Evolutionary conservation across 2,888 invertebrate genomes (phyloP), one percentile per base, ranked within the genome.

Genomic region (Vanessa cardui): DNA sequence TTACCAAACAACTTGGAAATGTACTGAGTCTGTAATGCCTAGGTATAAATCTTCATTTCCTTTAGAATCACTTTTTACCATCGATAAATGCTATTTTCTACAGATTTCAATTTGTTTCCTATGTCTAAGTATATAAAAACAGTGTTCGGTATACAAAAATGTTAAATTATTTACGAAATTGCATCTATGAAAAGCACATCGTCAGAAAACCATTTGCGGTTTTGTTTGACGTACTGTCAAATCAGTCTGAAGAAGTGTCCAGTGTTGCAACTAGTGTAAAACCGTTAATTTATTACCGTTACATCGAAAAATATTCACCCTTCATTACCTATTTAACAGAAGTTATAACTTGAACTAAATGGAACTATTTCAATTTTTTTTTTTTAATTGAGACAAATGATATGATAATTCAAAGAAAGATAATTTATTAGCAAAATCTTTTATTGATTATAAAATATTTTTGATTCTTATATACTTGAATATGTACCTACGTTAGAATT

Each of bases 161-260:
- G 77, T 64, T 60, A 58, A 69, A 79, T 73, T 77, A 81, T 76
- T 80, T 78, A 79, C 73, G 76, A 84, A 84, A 83, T 79, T 83
- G 77, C 79, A 80, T 81, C 77, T 77, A 83, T 79, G 79, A 85
- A 87, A 87, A 83, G 82, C 86, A 83, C 85, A 85, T 85, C 81
- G 78, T 78, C 84, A 82, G 76, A 82, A 84, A 80, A 83, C 88
- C 87, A 89, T 88, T 88, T 83, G 78, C 82, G 80, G 80, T 85
- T 85, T 86, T 78, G 76, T 77, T 78, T 86, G 88, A 87, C 87
- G 84, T 47, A 44, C 31, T 66, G 66, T 59, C 66, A 63, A 18
- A 52, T 58, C 49, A 44, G 58, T 61, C 52, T 33, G 21, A 56
- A 46, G 44, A 61, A 59, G 58, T 58, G 62, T 67, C 46, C 33